Conservation (phyloP, 92 coral and sea anemone species). For the Paragorgia papillata region DNA sequence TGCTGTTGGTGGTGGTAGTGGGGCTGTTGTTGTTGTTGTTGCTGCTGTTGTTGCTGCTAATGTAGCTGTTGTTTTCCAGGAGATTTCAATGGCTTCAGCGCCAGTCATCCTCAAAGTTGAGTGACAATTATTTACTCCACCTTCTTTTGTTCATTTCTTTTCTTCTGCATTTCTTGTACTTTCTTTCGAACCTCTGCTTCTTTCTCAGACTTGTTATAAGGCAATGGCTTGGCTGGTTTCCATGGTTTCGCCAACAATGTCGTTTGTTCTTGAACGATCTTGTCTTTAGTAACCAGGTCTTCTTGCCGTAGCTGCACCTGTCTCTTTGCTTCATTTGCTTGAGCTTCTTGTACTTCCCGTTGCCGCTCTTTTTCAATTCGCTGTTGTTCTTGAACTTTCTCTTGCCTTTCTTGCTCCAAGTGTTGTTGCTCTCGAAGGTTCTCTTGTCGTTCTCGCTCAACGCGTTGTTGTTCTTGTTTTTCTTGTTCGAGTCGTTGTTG, state of each 20-base stretch:
- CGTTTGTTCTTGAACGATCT: conserved; percentile 75
- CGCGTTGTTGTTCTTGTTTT: conserved; percentile 47
- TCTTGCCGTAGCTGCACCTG: conserved; percentile 34
- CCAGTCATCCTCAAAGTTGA: too few relatives aligned
- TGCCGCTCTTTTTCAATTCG: conserved; percentile 19
- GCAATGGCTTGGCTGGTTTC: conserved; percentile 36
- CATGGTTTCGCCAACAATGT: conserved; percentile 57
- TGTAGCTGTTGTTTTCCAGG: too few relatives aligned
- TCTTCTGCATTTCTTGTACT: conserved; percentile 72
- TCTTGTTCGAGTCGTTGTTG: conserved; percentile 72
- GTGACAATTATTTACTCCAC: too few relatives aligned
- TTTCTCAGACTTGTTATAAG: conserved; percentile 46
- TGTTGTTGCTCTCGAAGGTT: not conserved
- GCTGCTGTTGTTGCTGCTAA: too few relatives aligned
- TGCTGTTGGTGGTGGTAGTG: too few relatives aligned
- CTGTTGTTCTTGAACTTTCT: conserved; percentile 14
- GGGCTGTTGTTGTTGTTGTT: too few relatives aligned
- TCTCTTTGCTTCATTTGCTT: conserved; percentile 34
- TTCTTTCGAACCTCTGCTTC: conserved; percentile 65
- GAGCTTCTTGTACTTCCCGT: conserved; percentile 38
- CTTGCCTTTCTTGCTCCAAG: conserved; percentile 30
- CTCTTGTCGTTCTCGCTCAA: conserved; percentile 20
- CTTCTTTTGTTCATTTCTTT: conserved; percentile 61
- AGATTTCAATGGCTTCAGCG: too few relatives aligned
- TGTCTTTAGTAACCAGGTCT: conserved; percentile 73